A percentile compares a stretch with the other conserved stretches of the same genome.
Conservation (phyloP, 2,797 vertebrate species). For the Dipus sagitta region DNA sequence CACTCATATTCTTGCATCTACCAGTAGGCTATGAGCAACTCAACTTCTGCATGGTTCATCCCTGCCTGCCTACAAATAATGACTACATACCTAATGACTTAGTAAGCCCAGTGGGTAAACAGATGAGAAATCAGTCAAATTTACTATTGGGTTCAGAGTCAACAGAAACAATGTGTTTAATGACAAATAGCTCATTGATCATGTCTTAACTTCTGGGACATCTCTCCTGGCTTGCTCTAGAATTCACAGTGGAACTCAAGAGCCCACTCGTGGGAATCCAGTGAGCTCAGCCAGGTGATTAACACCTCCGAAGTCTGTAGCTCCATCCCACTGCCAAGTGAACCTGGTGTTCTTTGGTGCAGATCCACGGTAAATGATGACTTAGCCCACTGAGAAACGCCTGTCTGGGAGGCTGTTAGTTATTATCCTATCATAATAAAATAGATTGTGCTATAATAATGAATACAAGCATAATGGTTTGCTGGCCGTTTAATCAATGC, state of each 20-base stretch:
- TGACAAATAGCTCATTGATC: not conserved
- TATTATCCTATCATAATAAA: conserved; percentile 73
- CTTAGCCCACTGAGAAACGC: conserved; percentile 59
- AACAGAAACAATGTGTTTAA: conserved; percentile 29
- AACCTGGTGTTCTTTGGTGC: not conserved
- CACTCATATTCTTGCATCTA: not conserved
- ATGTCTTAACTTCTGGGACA: not conserved
- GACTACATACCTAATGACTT: conserved; percentile 48
- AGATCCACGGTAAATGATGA: conserved; percentile 5
- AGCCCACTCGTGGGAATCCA: accelerated
- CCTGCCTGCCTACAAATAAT: conserved; percentile 47
- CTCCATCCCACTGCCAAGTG: not conserved
- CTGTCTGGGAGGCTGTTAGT: conserved; percentile 61
- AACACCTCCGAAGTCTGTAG: not conserved
- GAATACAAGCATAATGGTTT: conserved; percentile 49
- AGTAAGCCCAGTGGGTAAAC: conserved; percentile 58
- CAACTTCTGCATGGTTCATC: not conserved
- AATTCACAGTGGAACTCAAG: not conserved
- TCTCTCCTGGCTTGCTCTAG: not conserved
- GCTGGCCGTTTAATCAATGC: conserved; percentile 78
- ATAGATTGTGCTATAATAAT: conserved; percentile 61
- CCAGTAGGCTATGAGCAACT: not conserved
- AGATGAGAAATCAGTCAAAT: conserved; percentile 47
- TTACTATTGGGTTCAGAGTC: not conserved
- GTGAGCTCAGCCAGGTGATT: not conserved